Evolutionary conservation across 2,113 vertebrate genomes (phyloP).

Genomic region (Glareola pratincola): DNA sequence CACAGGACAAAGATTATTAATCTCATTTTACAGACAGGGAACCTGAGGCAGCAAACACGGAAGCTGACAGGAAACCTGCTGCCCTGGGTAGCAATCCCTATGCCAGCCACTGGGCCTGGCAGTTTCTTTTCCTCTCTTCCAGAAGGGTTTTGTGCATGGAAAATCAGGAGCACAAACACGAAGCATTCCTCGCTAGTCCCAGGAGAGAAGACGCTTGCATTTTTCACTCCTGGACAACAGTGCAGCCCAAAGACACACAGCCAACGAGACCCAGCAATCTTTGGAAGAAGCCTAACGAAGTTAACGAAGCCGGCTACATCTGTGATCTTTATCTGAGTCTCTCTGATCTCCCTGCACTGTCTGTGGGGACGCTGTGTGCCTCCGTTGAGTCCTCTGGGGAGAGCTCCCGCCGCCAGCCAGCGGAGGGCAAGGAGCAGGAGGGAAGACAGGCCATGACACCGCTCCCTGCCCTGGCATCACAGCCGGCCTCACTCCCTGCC

Average conservation of each 20-base stretch:
- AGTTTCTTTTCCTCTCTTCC: not conserved
- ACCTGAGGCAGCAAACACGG: not conserved
- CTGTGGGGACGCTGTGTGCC: not conserved
- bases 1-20: not conserved
- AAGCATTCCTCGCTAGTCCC: not conserved
- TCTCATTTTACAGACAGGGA: not conserved
- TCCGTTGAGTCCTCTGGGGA: fast-evolving
- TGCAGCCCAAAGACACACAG: not conserved
- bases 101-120: not conserved
- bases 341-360: conserved; percentile 13
- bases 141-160: not conserved
- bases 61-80: not conserved
- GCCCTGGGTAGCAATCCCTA: not conserved
- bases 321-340: not conserved
- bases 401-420: not conserved
- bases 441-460: not conserved
- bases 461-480: not conserved
- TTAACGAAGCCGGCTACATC: not conserved
- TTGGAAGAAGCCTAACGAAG: not conserved
- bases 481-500: not conserved
- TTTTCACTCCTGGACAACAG: not conserved
- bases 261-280: not conserved
- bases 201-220: not conserved
- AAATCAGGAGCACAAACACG: fast-evolving
- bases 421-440: not conserved